Evolutionary conservation across 2,113 vertebrate species (phyloP).

Genomic region (Oriolus oriolus): DNA sequence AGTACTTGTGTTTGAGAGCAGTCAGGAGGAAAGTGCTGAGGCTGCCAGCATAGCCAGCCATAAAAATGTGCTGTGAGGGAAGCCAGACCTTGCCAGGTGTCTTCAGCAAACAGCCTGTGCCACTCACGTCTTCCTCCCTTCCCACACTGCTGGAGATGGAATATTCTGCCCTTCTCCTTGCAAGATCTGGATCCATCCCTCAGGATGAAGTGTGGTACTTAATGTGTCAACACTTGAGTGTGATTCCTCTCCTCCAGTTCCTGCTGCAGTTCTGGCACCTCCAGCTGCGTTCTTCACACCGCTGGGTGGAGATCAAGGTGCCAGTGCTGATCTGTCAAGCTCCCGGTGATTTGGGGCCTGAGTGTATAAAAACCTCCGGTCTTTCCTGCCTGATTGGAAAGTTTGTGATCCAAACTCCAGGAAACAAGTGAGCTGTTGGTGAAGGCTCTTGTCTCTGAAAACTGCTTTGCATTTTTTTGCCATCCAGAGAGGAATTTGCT

Average conservation of each 20-base stretch:
- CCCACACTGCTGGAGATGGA: not conserved
- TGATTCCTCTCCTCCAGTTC: not conserved
- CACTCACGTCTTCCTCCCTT: not conserved
- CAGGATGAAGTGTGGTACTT: not conserved
- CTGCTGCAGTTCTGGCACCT: not conserved
- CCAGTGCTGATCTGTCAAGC: not conserved
- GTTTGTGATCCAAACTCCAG: not conserved
- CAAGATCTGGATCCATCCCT: not conserved
- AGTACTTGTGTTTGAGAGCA: not conserved
- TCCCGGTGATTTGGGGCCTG: not conserved
- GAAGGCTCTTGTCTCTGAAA: not conserved
- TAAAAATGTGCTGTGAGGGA: not conserved
- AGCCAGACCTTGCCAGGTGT: not conserved
- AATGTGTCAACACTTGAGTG: not conserved
- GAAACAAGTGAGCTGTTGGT: not conserved
- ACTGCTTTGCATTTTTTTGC: not conserved
- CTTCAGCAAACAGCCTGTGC: not conserved
- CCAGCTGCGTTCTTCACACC: not conserved
- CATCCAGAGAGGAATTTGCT: not conserved
- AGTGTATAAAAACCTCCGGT: not conserved
- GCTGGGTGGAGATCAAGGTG: not conserved
- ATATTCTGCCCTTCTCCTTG: not conserved
- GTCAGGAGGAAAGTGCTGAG: not conserved
- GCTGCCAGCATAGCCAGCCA: not conserved
- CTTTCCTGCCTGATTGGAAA: not conserved